Base-by-base conservation (phyloP, 92 coral and sea anemone genomes). In the Zoanthus solanderi region DNA sequence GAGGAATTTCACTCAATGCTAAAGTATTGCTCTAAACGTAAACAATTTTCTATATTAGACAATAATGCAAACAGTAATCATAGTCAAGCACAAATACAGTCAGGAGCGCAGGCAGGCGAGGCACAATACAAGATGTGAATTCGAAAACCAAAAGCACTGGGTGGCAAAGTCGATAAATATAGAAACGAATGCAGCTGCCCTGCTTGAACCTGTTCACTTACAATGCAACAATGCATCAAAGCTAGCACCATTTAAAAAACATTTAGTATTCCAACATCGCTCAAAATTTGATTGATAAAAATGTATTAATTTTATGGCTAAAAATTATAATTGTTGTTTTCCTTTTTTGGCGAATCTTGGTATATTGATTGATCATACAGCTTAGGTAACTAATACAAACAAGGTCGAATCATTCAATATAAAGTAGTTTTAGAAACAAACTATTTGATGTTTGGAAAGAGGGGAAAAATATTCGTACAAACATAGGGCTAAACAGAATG, bases 61-160 rank as follows among this genome's bases (percentile, higher is more conserved):
- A 60, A 60, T 12, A 60, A 60, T 60, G 66, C 18, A 60, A 60
- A 60, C 66, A 60, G 2, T 60, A 17, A 18, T 60, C 29, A 23
- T 23, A 60, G 67, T 60, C 67, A 60, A 60, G 67, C 67, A 14
- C 67, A 60, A 60, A 60, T 60, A 60, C 28, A 60, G 67, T 60
- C 23, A 60, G 28, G 67, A 60, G 67, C 37, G 68, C 16, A 78
- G 84, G 83, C 32, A 53, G 84, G 84, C 48, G 45, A 29, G 71
- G 84, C 47, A 78, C 71, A 17, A 71, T 78, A 78, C 71, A 78
- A 78, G 68, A 34, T 78, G 32, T 54, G 84, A 46, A 53, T 78
- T 78, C 45, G 44, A 8, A 78, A 78, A 23, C 71, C 71, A 54
- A 78, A 78, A 78, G 71, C 71, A n/a, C 23, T 78, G 69, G 84